Evolutionary conservation across 2,113 vertebrate species (phyloP).

Genomic region (Acrocephalus arundinaceus): DNA sequence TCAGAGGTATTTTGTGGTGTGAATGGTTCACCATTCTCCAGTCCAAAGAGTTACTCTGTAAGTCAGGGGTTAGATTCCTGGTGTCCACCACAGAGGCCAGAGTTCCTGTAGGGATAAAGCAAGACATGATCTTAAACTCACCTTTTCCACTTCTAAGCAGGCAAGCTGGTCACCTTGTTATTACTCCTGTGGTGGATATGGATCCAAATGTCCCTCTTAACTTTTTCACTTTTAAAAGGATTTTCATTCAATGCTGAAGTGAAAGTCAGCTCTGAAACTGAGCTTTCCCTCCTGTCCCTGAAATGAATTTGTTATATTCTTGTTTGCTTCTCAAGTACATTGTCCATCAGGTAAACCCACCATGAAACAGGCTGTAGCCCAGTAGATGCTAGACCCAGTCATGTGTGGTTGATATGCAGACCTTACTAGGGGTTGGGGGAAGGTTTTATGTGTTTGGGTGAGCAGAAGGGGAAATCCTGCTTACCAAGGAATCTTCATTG

Average conservation of each 20-base stretch:
- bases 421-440: accelerated
- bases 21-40: neutral
- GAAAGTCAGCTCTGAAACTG: neutral
- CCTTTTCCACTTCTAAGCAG: neutral
- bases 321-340: neutral
- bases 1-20: neutral
- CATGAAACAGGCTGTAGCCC: neutral
- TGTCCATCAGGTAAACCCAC: neutral
- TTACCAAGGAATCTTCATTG: neutral
- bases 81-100: neutral
- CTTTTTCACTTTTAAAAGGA: neutral
- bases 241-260: neutral
- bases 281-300: neutral
- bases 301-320: neutral
- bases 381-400: neutral
- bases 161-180: neutral
- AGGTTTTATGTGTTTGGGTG: neutral
- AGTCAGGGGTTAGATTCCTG: neutral
- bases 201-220: neutral
- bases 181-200: neutral
- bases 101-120: neutral
- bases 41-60: neutral
- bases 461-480: neutral
- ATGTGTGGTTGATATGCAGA: neutral
- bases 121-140: neutral